phyloP scores from a whole-genome alignment of 2,113 vertebrate species.

The Ceyx cyanopectus region DNA sequence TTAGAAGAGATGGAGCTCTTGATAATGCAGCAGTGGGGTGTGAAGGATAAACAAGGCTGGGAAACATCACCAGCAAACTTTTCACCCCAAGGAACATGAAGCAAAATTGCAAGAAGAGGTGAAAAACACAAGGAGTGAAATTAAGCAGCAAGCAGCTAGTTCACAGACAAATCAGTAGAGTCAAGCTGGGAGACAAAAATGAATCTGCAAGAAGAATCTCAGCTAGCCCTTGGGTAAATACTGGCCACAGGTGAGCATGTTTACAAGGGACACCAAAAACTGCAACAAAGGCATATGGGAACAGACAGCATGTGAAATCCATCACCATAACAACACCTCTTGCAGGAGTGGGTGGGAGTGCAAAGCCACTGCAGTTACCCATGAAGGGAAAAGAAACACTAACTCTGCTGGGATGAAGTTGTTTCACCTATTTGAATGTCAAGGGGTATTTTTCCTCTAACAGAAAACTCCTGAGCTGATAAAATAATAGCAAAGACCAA shows the following conservation, averaged over 20 bases:
- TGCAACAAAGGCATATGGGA: not conserved
- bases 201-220: not conserved
- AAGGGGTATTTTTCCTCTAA: not conserved
- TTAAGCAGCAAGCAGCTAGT: not conserved
- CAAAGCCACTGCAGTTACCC: not conserved
- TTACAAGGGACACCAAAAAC: not conserved
- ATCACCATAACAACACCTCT: constrained; percentile 34
- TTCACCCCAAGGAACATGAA: not conserved
- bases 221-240: not conserved
- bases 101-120: not conserved
- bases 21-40: not conserved
- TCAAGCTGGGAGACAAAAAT: not conserved
- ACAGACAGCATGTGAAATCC: not conserved
- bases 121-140: not conserved
- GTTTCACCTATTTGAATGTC: not conserved
- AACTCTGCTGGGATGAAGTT: not conserved
- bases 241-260: not conserved
- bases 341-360: constrained; percentile 5
- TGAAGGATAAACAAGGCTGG: not conserved
- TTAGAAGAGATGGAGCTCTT: not conserved
- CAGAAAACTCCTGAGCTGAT: not conserved
- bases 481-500: constrained; percentile 1
- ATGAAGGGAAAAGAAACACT: not conserved
- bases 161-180: not conserved
- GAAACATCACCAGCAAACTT: not conserved